Evolutionary conservation across 2,113 vertebrate species (phyloP).

Genomic region (Ramphastos sulfuratus): DNA sequence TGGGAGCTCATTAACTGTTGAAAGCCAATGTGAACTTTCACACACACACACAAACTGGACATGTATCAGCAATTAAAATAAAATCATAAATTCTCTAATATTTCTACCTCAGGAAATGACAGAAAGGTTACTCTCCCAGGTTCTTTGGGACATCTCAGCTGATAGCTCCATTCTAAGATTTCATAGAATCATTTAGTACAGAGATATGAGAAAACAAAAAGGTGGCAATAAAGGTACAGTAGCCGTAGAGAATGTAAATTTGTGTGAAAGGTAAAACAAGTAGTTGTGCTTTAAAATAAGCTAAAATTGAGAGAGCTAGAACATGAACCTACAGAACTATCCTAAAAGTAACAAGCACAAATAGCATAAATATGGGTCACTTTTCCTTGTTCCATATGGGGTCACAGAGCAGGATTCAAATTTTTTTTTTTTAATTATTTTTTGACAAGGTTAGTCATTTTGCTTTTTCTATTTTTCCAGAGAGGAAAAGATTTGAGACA

Average conservation of each 20-base stretch:
- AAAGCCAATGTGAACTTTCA: not conserved
- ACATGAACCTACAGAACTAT: not conserved
- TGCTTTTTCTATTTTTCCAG: not conserved
- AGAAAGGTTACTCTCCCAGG: not conserved
- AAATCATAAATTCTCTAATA: not conserved
- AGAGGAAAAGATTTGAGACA: not conserved
- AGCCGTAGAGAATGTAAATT: not conserved
- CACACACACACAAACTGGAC: not conserved
- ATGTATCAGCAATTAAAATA: not conserved
- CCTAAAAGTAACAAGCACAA: not conserved
- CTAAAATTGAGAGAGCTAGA: not conserved
- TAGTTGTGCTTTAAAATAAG: not conserved
- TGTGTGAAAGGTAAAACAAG: not conserved
- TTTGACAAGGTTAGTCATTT: not conserved
- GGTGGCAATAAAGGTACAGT: not conserved
- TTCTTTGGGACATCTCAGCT: not conserved
- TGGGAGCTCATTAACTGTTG: not conserved
- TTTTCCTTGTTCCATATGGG: not conserved
- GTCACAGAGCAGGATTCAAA: not conserved
- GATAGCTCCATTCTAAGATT: not conserved
- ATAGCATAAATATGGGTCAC: not conserved
- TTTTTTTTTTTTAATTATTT: not conserved
- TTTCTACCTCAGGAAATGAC: not conserved
- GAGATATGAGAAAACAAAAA: not conserved
- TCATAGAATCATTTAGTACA: not conserved